Conservation (phyloP, 2,797 vertebrate species). For the Merluccius polli region DNA sequence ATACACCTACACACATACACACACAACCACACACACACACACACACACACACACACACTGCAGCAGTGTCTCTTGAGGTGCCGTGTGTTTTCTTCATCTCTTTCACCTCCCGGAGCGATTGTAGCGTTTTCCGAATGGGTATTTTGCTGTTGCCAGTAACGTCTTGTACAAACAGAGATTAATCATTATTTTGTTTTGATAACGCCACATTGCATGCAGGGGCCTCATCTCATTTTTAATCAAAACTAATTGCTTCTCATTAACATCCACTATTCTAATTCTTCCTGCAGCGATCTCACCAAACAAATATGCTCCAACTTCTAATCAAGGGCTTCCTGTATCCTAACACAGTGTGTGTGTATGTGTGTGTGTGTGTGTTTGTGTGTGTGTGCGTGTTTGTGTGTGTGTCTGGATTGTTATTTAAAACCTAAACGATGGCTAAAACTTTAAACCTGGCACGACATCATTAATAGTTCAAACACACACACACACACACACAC, state of each 20-base stretch:
- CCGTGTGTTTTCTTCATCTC: slow-evolving; percentile 32
- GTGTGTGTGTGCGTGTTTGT: slow-evolving; percentile 17
- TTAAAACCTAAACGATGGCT: neutral
- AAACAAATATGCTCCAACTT: slow-evolving; percentile 64
- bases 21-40: slow-evolving; percentile 23
- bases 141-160: slow-evolving; percentile 53
- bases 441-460: neutral
- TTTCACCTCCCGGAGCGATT: slow-evolving; percentile 44
- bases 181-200: slow-evolving; percentile 66
- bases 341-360: slow-evolving; percentile 11
- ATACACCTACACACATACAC: neutral
- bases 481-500: neutral
- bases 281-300: slow-evolving; percentile 62
- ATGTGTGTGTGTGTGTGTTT: slow-evolving; percentile 14
- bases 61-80: slow-evolving; percentile 23
- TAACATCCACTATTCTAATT: slow-evolving; percentile 59
- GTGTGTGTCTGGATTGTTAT: neutral
- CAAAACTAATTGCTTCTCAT: slow-evolving; percentile 70
- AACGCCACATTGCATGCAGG: slow-evolving; percentile 48
- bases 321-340: slow-evolving; percentile 38
- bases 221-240: slow-evolving; percentile 65
- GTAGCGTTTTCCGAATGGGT: slow-evolving; percentile 35
- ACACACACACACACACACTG: neutral
- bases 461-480: neutral
- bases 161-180: slow-evolving; percentile 56